Base-by-base conservation (phyloP, 2,113 vertebrate genomes). In the Chlorodrepanis virens region DNA sequence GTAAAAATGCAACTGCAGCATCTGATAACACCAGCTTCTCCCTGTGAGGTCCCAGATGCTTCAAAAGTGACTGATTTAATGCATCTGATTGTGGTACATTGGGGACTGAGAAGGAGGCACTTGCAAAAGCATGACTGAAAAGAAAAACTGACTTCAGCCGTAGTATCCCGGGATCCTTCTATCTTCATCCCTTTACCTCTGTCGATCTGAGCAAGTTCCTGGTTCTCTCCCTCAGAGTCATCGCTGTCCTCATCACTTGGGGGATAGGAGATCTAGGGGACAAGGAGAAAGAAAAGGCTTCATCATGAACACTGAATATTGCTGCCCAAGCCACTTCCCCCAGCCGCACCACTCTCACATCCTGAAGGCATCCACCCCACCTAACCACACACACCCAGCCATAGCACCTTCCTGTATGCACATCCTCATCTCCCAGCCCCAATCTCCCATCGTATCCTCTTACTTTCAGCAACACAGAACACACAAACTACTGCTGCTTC, bases 161-260 rank as follows among this genome's bases (percentile, higher is more conserved):
- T 28, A 53, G 67, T 18, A 79, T 76, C 29, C 68, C 47, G 12
- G 52, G 42, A 65, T 59, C 40, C 87, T 85, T 44, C 39, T 89
- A 54, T 61, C 85, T 92, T 90, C 68, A 67, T 75, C 59, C 56
- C 64, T 94, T 97, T 96, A 99, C 99, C 99, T 98, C 98, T 98
- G 94, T 99, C 98, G 61, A 99, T 99, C 97, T 99, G 99, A 95
- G 98, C 99, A 96, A 99, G 98, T 96, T 99, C 99, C 96, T 99
- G 99, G 97, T 99, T 99, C 96, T 99, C 99, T 83, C 98, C 99
- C 93, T 99, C 99, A 65, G 98, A 99, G 96, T 99, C 98, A 19
- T 99, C 99, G 40, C 98, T 99, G 97, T 99, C 98, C 91, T 98
- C 99, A 94, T 99, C 98, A 95, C 98, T 98, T 94, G 98, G 98